Base-by-base conservation (phyloP, 37 sponge, comb jelly and placozoan genomes). In the Eunapius fragilis region DNA sequence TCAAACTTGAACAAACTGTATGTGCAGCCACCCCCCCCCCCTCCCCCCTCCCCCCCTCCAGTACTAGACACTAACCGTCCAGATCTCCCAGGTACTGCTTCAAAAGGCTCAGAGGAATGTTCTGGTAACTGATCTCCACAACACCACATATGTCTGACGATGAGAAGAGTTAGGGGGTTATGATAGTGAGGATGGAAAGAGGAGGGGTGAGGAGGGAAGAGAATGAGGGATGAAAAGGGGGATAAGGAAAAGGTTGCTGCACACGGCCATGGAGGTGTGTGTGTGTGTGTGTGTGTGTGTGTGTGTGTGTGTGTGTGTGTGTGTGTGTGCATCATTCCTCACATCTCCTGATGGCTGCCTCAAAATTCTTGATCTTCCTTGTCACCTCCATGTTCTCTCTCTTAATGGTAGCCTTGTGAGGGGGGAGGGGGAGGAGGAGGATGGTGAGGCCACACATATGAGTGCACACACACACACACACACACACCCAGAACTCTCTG, bases 61-160 rank as follows among this genome's bases (percentile, higher is more conserved):
- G n/a, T n/a, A n/a, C 41, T 9, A 41, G 41, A 6, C 41, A 84
- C 19, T 85, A 71, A 72, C 31, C 75, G 1, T 79, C 80, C 74
- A 70, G 17, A 4, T 32, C 80, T 68, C 92, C 88, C 24, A 93
- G 75, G 68, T 87, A 89, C 3, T 82, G 75, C 47, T 67, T 84
- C 34, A 93, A 50, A 33, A 89, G 78, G 23, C 13, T 23, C 32
- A 38, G 30, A 25, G 36, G 50, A 22, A 93, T 70, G 33, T 28
- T 83, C 91, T 93, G 93, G 35, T 89, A 93, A 38, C 85, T 86
- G 24, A 81, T 70, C n/a, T 93, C 81, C 67, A 93, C 41, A 0
- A 93, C 41, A 67, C 77, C 72, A 37, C 86, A 81, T 12, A 92
- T 85, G 67, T 83, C 93, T 92, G 69, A 10, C 31, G 70, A 35